phyloP scores from a whole-genome alignment of 2,113 vertebrate genomes.

The Macaca mulatta region DNA sequence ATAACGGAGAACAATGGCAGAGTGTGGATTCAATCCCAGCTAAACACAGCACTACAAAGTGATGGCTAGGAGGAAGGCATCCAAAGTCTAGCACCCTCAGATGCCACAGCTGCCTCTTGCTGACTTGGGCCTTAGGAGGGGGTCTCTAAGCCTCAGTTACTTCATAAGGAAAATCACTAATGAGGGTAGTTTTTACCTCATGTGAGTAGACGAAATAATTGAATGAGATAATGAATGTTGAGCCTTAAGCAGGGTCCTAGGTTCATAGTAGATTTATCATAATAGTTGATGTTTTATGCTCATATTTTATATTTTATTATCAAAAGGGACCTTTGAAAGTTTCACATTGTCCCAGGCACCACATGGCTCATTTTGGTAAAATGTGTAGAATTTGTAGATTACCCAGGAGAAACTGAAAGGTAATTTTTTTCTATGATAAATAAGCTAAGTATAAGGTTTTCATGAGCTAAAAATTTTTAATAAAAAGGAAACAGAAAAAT shows the following conservation, averaged over 20 bases:
- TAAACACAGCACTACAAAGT: neutral
- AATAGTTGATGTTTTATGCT: neutral
- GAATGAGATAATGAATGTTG: neutral
- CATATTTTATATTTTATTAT: conserved; percentile 14
- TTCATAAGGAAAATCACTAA: neutral
- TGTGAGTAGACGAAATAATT: neutral
- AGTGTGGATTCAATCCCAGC: neutral
- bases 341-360: neutral
- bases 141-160: neutral
- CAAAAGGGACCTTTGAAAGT: neutral
- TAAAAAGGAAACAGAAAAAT: conserved; percentile 66
- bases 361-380: conserved; percentile 18
- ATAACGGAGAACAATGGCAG: neutral
- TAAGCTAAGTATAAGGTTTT: conserved; percentile 40
- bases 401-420: neutral
- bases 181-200: neutral
- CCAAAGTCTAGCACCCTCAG: rapidly evolving
- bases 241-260: neutral
- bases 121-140: neutral
- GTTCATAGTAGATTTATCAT: neutral
- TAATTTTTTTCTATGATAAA: conserved; percentile 57
- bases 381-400: neutral
- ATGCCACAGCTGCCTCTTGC: neutral
- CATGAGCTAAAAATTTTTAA: conserved; percentile 60
- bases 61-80: too few species aligned